Percentiles rank a stretch among this genome's conserved stretches.
phyloP scores from a whole-genome alignment of 30 jellyfish, hydroid and myxozoan genomes.

The Chironex yamaguchii region DNA sequence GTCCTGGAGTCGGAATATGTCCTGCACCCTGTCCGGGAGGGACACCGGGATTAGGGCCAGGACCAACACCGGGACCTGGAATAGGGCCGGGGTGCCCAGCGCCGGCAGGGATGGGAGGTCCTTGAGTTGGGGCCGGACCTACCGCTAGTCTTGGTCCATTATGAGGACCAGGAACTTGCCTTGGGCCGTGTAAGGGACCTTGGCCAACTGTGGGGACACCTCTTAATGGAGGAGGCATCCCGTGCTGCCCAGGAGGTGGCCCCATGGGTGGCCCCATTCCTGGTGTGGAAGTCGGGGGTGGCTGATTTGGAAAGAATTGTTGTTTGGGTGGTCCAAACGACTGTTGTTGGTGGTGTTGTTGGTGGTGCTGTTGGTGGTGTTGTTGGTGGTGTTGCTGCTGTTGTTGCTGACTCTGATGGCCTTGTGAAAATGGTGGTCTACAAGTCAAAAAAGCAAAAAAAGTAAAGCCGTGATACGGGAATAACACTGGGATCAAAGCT shows the following conservation, averaged over 20 bases:
- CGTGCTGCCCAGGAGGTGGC: not conserved
- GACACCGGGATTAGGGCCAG: not conserved
- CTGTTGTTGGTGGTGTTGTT: not conserved
- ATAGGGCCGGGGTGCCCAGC: not conserved
- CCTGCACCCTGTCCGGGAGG: conserved; percentile 1
- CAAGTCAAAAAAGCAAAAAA: not conserved
- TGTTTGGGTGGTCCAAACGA: not conserved
- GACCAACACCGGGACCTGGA: not conserved
- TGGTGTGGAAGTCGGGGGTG: not conserved
- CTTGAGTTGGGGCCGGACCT: not conserved
- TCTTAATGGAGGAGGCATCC: not conserved
- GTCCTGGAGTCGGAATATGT: not conserved
- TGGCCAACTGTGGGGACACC: not conserved
- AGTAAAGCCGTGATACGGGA: not conserved
- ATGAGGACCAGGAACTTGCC: not conserved
- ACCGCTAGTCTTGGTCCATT: not conserved
- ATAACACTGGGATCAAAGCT: no score
- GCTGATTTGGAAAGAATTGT: not conserved
- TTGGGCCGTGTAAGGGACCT: not conserved
- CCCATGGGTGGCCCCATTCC: not conserved
- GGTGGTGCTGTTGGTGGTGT: not conserved
- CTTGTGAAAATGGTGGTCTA: not conserved
- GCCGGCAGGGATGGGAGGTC: not conserved
- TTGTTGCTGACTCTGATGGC: not conserved
- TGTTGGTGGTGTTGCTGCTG: not conserved